Percentiles rank a stretch among this genome's conserved stretches.
Evolutionary conservation across 2,888 invertebrate species (phyloP).

Genomic region (Aelia acuminata): DNA sequence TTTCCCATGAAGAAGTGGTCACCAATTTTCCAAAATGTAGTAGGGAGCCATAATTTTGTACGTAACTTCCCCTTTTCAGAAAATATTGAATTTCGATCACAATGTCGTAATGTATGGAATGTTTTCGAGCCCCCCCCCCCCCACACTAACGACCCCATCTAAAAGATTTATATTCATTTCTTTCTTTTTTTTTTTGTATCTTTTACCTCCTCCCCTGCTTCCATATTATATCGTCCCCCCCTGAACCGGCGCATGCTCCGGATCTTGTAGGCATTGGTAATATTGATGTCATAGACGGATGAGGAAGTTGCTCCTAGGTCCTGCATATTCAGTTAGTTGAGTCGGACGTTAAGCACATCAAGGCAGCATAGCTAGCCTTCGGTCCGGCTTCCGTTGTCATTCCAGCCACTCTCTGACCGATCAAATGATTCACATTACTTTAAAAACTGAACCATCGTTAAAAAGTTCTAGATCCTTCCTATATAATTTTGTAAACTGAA

Average conservation of each 20-base stretch:
- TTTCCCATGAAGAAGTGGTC: no score
- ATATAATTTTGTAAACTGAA: no score
- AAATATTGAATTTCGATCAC: neutral
- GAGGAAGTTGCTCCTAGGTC: neutral
- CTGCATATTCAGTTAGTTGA: neutral
- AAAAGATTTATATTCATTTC: neutral
- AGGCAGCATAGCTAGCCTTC: neutral
- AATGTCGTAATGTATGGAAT: neutral
- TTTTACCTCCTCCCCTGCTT: neutral
- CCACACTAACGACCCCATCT: neutral
- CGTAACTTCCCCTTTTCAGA: neutral
- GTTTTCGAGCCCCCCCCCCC: neutral
- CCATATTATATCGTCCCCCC: neutral
- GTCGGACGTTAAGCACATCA: neutral
- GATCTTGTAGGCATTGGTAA: neutral
- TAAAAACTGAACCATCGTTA: no score
- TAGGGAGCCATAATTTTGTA: neutral
- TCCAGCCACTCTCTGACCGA: neutral
- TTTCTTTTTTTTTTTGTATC: no score
- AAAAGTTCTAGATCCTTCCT: no score
- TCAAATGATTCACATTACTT: no score
- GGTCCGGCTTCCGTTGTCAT: neutral
- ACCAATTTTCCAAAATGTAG: no score
- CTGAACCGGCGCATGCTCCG: neutral
- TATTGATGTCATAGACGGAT: conserved; percentile 21